phyloP scores from a whole-genome alignment of 2,888 invertebrate species.

The Lissocephala sabroskyi region DNA sequence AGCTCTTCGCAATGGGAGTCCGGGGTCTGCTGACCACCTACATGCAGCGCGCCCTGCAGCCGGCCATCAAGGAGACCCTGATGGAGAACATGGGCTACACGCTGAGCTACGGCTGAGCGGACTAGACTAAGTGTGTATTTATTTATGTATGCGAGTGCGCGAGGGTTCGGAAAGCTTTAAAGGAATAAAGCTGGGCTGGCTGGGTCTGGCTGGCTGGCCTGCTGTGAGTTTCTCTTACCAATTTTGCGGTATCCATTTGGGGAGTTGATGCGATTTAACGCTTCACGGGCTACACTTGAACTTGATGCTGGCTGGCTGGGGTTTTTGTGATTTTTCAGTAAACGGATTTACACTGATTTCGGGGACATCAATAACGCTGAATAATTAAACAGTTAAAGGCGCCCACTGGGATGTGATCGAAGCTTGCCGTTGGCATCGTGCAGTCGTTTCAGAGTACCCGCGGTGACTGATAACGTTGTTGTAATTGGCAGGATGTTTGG shows the following conservation, averaged over 20 bases:
- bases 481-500: slow-evolving; percentile 12
- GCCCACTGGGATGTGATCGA: slow-evolving; percentile 28
- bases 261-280: slow-evolving; percentile 18
- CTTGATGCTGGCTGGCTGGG: slow-evolving; percentile 26
- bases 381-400: slow-evolving; percentile 43
- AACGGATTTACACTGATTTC: slow-evolving; percentile 35
- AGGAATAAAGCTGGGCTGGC: neutral
- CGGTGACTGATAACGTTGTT: slow-evolving; percentile 35
- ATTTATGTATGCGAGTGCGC: neutral
- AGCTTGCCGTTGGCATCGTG: slow-evolving; percentile 43
- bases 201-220: no score
- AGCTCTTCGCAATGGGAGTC: slow-evolving; percentile 87
- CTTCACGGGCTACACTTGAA: slow-evolving; percentile 24
- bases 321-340: slow-evolving; percentile 28
- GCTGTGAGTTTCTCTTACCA: slow-evolving; percentile 54
- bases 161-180: slow-evolving; percentile 11
- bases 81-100: slow-evolving; percentile 92
- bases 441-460: slow-evolving; percentile 38
- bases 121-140: neutral
- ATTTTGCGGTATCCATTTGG: slow-evolving; percentile 60
- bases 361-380: slow-evolving; percentile 49
- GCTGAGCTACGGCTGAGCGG: slow-evolving; percentile 82
- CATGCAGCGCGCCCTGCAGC: slow-evolving; percentile 87
- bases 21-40: slow-evolving; percentile 85
- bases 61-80: slow-evolving; percentile 87